A percentile compares a stretch with the other conserved stretches of the same genome.
phyloP scores from a whole-genome alignment of 2,797 vertebrate species.

The Betta splendens region DNA sequence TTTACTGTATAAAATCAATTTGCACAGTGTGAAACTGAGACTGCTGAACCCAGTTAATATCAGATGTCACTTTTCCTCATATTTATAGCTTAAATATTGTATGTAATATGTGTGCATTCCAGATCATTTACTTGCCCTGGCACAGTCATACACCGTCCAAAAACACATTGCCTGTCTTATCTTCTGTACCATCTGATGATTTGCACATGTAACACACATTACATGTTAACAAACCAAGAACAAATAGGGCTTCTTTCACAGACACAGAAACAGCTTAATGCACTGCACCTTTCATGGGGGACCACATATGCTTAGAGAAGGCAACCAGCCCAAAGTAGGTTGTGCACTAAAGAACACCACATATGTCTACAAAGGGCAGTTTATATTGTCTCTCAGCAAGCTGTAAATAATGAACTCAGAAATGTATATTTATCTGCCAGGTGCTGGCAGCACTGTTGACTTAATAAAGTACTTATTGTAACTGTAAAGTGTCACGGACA shows the following conservation, averaged over 20 bases:
- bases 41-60: conserved; percentile 50
- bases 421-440: conserved; percentile 75
- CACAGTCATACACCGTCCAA: conserved; percentile 18
- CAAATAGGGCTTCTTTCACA: conserved; percentile 64
- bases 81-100: conserved; percentile 63
- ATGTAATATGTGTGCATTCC: conserved; percentile 50
- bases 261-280: conserved; percentile 41
- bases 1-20: conserved; percentile 47
- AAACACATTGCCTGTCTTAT: conserved; percentile 44
- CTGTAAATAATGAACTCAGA: conserved; percentile 73
- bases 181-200: conserved; percentile 53
- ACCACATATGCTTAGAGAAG: conserved; percentile 55
- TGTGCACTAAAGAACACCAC: conserved; percentile 56
- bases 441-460: conserved; percentile 62
- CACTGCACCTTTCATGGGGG: conserved; percentile 59
- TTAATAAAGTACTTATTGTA: conserved; percentile 78
- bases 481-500: conserved; percentile 32
- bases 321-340: conserved; percentile 64
- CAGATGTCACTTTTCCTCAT: conserved; percentile 69
- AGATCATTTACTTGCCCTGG: conserved; percentile 44
- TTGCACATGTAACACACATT: conserved; percentile 57
- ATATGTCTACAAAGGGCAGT: conserved; percentile 44
- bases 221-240: conserved; percentile 53
- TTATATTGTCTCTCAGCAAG: conserved; percentile 54
- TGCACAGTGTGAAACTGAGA: conserved; percentile 44